These are phyloP conservation scores for Falco columbarius DNA, from an alignment of 2,797 vertebrate genomes.

Conservation along the genomic window DNA sequence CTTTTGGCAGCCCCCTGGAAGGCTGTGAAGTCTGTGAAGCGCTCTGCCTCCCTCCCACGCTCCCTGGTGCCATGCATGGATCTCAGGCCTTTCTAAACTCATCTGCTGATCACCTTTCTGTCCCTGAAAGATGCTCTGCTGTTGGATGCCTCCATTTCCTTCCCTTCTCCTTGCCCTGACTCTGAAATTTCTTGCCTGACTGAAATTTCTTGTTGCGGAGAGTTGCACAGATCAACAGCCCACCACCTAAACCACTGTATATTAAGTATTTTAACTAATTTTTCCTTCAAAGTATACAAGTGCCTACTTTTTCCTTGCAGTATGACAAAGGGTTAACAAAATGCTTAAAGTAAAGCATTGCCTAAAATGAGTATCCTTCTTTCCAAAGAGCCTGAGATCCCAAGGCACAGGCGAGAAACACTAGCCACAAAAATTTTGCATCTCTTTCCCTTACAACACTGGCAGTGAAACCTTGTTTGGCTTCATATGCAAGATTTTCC, in stretches of 20 bases:
- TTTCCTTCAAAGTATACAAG: neutral
- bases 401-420: constrained; percentile 6
- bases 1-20: neutral
- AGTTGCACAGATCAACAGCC: neutral
- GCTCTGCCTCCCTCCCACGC: neutral
- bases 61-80: neutral
- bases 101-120: neutral
- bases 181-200: neutral
- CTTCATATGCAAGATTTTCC: constrained; percentile 53
- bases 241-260: rapidly evolving
- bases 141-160: neutral
- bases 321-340: neutral
- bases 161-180: neutral
- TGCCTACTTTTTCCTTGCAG: neutral
- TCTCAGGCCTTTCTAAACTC: neutral
- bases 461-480: constrained; percentile 42
- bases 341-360: neutral
- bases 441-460: constrained; percentile 31
- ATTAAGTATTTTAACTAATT: neutral
- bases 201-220: neutral
- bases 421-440: neutral
- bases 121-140: neutral
- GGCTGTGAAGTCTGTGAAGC: rapidly evolving
- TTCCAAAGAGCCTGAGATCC: neutral
- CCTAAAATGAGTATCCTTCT: neutral